These are phyloP conservation scores for Amblyjoppa proteus DNA, from an alignment of 2,888 invertebrate species.

Conservation along the genomic window DNA sequence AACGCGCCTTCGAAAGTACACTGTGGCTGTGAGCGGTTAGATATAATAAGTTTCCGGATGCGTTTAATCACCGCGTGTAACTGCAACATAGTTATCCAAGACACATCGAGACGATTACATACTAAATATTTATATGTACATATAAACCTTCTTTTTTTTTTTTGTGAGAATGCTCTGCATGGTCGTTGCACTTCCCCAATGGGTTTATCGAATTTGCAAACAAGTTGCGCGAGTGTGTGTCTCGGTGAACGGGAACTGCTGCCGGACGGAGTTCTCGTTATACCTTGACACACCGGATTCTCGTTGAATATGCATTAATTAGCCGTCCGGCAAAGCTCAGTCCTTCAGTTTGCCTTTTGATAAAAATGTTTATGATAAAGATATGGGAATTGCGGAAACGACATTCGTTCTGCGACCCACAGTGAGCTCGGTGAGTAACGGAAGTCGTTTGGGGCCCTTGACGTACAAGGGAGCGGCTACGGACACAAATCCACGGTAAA, in stretches of 20 bases:
- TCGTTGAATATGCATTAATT: constrained; percentile 63
- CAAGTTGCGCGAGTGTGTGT: background rate
- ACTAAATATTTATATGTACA: constrained; percentile 1
- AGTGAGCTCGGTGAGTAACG: constrained; percentile 15
- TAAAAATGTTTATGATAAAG: constrained; percentile 26
- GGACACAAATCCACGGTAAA: background rate
- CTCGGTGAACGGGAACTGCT: constrained; percentile 29
- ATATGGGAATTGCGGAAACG: constrained; percentile 18
- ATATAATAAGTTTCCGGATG: constrained; percentile 53
- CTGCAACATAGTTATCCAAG: constrained; percentile 2
- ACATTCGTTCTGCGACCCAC: constrained; percentile 37
- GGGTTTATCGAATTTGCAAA: constrained; percentile 56
- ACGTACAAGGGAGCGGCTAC: background rate
- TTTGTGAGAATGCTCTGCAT: background rate
- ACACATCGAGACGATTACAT: constrained; percentile 2
- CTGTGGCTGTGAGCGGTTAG: constrained; percentile 16
- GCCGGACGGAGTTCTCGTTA: constrained; percentile 42
- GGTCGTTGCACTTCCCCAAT: constrained; percentile 7
- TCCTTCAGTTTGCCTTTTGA: constrained; percentile 19
- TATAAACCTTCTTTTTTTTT: background rate
- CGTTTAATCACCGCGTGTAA: constrained; percentile 30
- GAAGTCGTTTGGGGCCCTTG: constrained; percentile 1
- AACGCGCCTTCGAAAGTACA: constrained; percentile 42
- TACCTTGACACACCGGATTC: constrained; percentile 58
- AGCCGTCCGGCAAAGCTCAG: constrained; percentile 35